Percentiles rank a stretch among this genome's conserved stretches.
These are phyloP conservation scores for Eilema griseolum DNA, from an alignment of 2,888 invertebrate genomes.

Conservation along the genomic window DNA sequence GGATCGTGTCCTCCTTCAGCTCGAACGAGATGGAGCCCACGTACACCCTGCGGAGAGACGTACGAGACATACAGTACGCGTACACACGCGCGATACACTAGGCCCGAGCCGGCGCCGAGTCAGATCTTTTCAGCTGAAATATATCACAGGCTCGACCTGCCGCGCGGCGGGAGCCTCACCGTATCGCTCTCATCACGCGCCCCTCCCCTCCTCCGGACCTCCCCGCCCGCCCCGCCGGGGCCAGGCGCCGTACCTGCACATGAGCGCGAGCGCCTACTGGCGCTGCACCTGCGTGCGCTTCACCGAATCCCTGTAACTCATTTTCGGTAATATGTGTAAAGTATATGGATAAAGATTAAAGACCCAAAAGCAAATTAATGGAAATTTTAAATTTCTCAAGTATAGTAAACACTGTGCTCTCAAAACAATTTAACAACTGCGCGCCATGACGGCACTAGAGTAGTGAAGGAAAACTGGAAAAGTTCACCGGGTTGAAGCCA, in stretches of 20 bases:
- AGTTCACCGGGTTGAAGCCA: too few relatives aligned
- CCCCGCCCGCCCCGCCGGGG: too few relatives aligned
- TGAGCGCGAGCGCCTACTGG: slow-evolving; percentile 95
- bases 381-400: slow-evolving; percentile 3
- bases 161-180: slow-evolving; percentile 70
- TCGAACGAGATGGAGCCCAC: slow-evolving; percentile 99
- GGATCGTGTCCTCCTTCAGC: slow-evolving; percentile 98
- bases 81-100: too few relatives aligned
- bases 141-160: slow-evolving; percentile 78
- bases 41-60: slow-evolving; percentile 92
- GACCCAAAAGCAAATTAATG: slow-evolving; percentile 17
- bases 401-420: slow-evolving; percentile 25
- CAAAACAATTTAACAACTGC: slow-evolving; percentile 39
- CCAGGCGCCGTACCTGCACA: slow-evolving; percentile 95
- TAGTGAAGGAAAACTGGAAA: too few relatives aligned
- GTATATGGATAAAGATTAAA: slow-evolving; percentile 1
- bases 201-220: not conserved
- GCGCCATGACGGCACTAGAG: slow-evolving; percentile 39
- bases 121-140: slow-evolving; percentile 91
- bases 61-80: not conserved
- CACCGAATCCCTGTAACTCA: slow-evolving; percentile 87
- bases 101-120: slow-evolving; percentile 49
- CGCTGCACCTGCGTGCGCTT: slow-evolving; percentile 96
- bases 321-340: slow-evolving; percentile 49
- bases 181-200: slow-evolving; percentile 76